Percentiles rank a stretch among this genome's conserved stretches.
Conservation (phyloP, 2,113 vertebrate species). For the Tiliqua scincoides region DNA sequence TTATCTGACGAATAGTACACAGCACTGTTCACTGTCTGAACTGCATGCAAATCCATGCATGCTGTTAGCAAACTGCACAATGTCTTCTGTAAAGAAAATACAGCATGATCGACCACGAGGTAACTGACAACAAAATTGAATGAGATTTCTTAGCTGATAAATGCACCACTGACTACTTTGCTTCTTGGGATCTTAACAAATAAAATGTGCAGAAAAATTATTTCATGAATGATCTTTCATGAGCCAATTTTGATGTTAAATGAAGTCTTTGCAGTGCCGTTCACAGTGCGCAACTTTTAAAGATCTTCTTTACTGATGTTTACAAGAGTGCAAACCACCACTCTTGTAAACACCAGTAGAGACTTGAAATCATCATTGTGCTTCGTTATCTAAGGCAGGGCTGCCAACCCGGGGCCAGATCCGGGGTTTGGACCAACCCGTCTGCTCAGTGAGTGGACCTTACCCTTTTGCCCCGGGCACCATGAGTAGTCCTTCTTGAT, state of each 20-base stretch:
- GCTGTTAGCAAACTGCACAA: background rate
- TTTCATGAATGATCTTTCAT: background rate
- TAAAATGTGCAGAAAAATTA: background rate
- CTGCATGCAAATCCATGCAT: background rate
- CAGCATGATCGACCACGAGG: background rate
- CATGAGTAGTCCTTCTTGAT: too few species aligned
- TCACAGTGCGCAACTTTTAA: too few species aligned
- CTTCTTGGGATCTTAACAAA: background rate
- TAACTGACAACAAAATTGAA: background rate
- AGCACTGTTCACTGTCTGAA: background rate
- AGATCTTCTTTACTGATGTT: too few species aligned
- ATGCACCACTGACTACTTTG: background rate
- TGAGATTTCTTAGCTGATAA: background rate
- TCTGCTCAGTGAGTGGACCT: too few species aligned
- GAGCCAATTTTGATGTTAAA: background rate
- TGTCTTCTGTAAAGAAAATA: background rate
- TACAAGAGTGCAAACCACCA: too few species aligned
- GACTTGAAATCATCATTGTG: too few species aligned
- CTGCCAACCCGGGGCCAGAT: too few species aligned
- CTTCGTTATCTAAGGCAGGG: too few species aligned
- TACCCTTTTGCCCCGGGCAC: too few species aligned
- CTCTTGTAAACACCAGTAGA: too few species aligned
- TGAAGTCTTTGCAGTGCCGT: background rate
- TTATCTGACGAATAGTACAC: background rate
- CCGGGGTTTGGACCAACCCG: too few species aligned